Base-by-base conservation (phyloP, 2,888 invertebrate species). In the Phrixothrix hirtus region DNA sequence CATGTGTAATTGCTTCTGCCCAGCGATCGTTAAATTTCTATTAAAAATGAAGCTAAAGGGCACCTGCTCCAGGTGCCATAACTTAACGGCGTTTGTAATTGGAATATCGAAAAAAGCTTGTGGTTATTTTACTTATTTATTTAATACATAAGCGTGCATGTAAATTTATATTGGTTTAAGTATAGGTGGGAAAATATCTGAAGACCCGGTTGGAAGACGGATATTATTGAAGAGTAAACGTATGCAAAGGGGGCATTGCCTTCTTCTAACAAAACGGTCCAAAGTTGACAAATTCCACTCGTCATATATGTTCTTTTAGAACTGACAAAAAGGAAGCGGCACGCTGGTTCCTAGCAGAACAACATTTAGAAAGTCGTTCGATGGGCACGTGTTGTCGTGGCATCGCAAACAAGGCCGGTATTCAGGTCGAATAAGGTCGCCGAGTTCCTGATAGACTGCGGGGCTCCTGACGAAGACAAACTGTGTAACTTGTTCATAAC, bases 401-500 rank as follows among this genome's bases (percentile, higher is more conserved):
- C 63, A 59, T 58, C 62, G 63, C 62, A 64, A 68, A 67, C 71
- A 69, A 69, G 71, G 70, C 62, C 68, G 72, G 70, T 68, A 72
- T 71, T 72, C 69, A 70, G 72, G 72, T 70, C 71, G 66, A 63
- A 61, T 57, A 58, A 57, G 57, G 53, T 49, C 55, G 57, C 49
- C 58, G 57, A 65, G 63, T 65, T 64, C 66, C 68, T 67, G 62
- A 68, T 70, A 72, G 72, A 72, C 72, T 70, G 72, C 72, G 67
- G 69, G 72, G 70, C 72, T 67, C 72, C 71, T 62, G 61, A 67
- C 61, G 60, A 66, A 64, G 67, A 68, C 62, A 62, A 55, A 61
- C 57, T 63, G 51, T 49, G 29, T 46, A 34, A 44, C 36, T 41
- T 29, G 29, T 16, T 42, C 41, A 37, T 43, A 43, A 45, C 51